Evolutionary conservation across 2,797 vertebrate species (phyloP).

Genomic region (Scolopax rusticola): DNA sequence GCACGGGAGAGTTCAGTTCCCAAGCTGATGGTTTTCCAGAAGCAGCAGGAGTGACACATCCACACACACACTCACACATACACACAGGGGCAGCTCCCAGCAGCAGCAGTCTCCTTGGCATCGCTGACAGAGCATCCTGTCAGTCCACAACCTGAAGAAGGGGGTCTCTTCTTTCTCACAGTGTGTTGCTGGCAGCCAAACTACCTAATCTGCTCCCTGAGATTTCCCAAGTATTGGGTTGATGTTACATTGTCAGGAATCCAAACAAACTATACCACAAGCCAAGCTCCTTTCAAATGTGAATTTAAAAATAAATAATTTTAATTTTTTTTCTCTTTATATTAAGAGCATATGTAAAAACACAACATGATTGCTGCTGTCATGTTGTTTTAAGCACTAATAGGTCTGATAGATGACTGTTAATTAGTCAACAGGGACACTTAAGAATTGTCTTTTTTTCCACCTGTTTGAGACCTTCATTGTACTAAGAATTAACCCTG

Average conservation of each 20-base stretch:
- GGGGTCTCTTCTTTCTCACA: background rate
- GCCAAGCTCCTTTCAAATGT: background rate
- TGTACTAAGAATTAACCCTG: background rate
- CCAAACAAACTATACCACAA: background rate
- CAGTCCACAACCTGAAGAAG: background rate
- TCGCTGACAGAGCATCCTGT: background rate
- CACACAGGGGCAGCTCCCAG: background rate
- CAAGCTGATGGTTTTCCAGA: background rate
- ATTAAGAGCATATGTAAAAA: background rate
- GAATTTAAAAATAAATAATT: background rate
- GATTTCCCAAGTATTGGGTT: background rate
- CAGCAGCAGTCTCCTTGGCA: background rate
- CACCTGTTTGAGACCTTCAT: background rate
- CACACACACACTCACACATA: background rate
- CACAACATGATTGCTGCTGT: background rate
- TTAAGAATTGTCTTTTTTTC: background rate
- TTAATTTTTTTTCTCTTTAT: background rate
- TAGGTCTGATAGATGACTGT: background rate
- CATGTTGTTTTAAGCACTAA: background rate
- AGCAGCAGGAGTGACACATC: background rate
- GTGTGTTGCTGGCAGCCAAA: background rate
- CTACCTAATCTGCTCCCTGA: background rate
- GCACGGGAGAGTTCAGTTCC: background rate
- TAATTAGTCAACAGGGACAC: background rate
- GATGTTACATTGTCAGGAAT: background rate